phyloP scores from a whole-genome alignment of 1,140 invertebrate species.

The Drosophila littoralis region DNA sequence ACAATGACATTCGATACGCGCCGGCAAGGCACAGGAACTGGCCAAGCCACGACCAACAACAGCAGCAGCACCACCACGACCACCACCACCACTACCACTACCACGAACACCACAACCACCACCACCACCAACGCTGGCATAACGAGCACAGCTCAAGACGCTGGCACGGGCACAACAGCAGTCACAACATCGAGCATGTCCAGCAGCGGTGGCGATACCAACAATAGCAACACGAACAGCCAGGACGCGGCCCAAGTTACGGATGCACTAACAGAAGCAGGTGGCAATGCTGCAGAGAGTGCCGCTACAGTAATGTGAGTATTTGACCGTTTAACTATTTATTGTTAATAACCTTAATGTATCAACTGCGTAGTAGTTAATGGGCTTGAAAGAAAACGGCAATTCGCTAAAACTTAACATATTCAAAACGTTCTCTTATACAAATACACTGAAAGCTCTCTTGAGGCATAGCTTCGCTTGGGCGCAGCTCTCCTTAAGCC shows the following conservation, averaged over 20 bases:
- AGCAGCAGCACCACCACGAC: constrained; percentile 39
- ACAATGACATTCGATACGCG: constrained; percentile 82
- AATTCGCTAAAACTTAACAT: too few species aligned
- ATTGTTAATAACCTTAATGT: neutral
- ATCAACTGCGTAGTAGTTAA: neutral
- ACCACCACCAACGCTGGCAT: constrained; percentile 8
- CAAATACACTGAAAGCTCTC: too few species aligned
- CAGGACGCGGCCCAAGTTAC: constrained; percentile 44
- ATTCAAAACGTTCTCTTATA: too few species aligned
- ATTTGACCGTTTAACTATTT: neutral
- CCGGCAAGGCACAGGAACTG: constrained; percentile 63
- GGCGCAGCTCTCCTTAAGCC: too few species aligned
- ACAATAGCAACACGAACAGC: constrained; percentile 43
- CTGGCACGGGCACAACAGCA: constrained; percentile 45
- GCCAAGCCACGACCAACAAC: constrained; percentile 58
- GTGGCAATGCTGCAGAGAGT: constrained; percentile 44
- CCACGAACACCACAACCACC: constrained; percentile 35
- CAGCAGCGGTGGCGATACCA: constrained; percentile 47
- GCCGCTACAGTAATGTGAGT: constrained; percentile 69
- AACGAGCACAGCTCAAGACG: constrained; percentile 51
- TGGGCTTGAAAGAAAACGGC: neutral
- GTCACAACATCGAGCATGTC: constrained; percentile 56
- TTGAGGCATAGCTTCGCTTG: too few species aligned
- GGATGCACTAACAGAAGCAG: constrained; percentile 37
- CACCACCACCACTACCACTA: constrained; percentile 28